Base-by-base conservation (phyloP, 2,888 invertebrate species). In the Aphidius colemani region DNA sequence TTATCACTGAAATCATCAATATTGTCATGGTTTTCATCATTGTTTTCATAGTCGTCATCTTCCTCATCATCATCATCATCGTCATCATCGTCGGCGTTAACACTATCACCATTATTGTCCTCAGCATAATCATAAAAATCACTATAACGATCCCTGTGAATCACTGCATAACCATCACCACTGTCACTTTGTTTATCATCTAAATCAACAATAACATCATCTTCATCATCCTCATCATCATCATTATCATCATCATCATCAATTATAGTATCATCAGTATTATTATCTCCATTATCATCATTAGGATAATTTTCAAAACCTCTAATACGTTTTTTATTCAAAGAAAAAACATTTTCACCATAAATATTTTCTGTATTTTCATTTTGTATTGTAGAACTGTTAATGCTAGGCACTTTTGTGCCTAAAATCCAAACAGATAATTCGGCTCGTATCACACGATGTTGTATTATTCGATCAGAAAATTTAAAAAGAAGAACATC, bases 401-500 rank as follows among this genome's bases (percentile, higher is more conserved):
- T 30, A 30, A 30, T 30, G 30, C 30, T 30, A 8, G 43, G 7
- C 3, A 44, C 43, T 7, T 67, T 67, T 6, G 69, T 74, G 83
- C 84, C 82, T 80, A 87, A 86, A 41, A 91, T 79, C 84, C 88
- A 90, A 30, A 92, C 79, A 82, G 88, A 90, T n/a, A 93, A 85
- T 66, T 88, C 86, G 0, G 91, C 91, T 70, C 88, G 87, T 66
- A 86, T 85, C 10, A 92, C 88, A 70, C 89, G 88, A 76, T 89
- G 90, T 76, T 89, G 88, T 13, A 89, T 85, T 60, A 90, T 86
- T 77, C 88, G 89, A 72, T 89, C 88, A 57, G 90, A 87, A 79
- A 92, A 89, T 70, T 86, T 86, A 83, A 92, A 92, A 83, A 89
- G 88, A 70, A 91, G 85, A 68, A 90, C 86, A 76, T 89, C 88